phyloP scores from a whole-genome alignment of 2,797 vertebrate species.

The Trachops cirrhosus region DNA sequence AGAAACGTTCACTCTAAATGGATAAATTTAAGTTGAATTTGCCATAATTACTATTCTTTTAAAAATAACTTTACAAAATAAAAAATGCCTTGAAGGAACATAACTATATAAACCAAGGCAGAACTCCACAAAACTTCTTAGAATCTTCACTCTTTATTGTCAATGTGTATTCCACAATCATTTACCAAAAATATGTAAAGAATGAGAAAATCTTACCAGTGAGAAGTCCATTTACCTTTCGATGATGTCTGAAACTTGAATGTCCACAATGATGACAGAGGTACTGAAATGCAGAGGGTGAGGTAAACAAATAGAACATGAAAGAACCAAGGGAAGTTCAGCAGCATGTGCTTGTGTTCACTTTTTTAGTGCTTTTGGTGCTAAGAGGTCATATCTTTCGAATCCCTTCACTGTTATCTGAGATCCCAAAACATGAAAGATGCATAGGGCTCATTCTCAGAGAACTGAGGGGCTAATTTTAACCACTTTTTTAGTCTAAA shows the following conservation, averaged over 20 bases:
- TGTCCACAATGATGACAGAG: neutral
- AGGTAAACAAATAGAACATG: neutral
- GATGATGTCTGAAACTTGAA: neutral
- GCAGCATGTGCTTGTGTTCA: neutral
- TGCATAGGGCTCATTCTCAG: neutral
- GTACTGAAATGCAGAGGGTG: slow-evolving; percentile 6
- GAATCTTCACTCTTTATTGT: neutral
- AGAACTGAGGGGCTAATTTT: neutral
- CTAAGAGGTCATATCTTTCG: neutral
- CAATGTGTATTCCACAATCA: neutral
- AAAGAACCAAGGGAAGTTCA: neutral
- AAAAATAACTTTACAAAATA: neutral
- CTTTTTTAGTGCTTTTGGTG: neutral
- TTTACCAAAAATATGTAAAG: neutral
- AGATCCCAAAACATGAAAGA: neutral
- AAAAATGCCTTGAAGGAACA: neutral
- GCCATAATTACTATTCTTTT: neutral
- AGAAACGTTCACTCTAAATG: neutral
- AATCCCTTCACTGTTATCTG: neutral
- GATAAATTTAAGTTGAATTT: neutral
- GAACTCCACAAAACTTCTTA: neutral
- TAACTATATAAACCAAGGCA: neutral
- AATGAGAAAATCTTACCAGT: neutral
- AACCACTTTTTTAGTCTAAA: neutral
- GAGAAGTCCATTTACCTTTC: neutral